Evolutionary conservation across 2,888 invertebrate genomes (phyloP), one percentile per base, ranked within the genome.

Genomic region (Malthinus flaveolus): DNA sequence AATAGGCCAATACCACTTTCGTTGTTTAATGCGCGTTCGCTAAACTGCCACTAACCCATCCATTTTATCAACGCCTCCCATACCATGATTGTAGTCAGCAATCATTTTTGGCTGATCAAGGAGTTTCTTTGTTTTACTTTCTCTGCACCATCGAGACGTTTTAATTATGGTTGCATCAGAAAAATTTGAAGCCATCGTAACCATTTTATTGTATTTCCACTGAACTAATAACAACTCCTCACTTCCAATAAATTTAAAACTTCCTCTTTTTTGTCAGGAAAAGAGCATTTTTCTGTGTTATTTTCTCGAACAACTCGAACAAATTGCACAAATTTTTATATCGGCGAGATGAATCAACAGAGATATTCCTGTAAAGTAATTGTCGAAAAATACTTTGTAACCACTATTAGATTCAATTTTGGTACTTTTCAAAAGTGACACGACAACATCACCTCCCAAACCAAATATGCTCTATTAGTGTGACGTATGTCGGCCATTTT

Each of bases 241-340:
- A 36, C n/a, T 59, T 45, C 31, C 45, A 7, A 32, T 36, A 46
- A 36, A 54, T 12, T 44, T 49, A 11, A 36, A 59, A 49, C 12
- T 42, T 37, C 49, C 52, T 36, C 56, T 11, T 10, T 60, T 48
- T 50, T 49, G 32, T 47, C 56, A n/a, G 33, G 47, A 34, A 64
- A 58, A 9, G 58, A 51, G 55, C 59, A 60, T 3, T 35, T n/a
- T 54, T 49, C 60, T 35, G 35, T 34, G 42, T 53, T 39, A 32
- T 64, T 59, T 23, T 64, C 59, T 44, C 56, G 48, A 39, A 62
- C 52, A 8, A 57, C 61, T 12, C n/a, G n/a, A n/a, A n/a, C n/a
- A n/a, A n/a, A n/a, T n/a, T n/a, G n/a, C n/a, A n/a, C n/a, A n/a
- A n/a, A n/a, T n/a, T n/a, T n/a, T n/a, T n/a, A n/a, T n/a, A n/a